A percentile compares a stretch with the other conserved stretches of the same genome.
Evolutionary conservation across 2,797 vertebrate genomes (phyloP).

Genomic region (Chaenodraco wilsoni): DNA sequence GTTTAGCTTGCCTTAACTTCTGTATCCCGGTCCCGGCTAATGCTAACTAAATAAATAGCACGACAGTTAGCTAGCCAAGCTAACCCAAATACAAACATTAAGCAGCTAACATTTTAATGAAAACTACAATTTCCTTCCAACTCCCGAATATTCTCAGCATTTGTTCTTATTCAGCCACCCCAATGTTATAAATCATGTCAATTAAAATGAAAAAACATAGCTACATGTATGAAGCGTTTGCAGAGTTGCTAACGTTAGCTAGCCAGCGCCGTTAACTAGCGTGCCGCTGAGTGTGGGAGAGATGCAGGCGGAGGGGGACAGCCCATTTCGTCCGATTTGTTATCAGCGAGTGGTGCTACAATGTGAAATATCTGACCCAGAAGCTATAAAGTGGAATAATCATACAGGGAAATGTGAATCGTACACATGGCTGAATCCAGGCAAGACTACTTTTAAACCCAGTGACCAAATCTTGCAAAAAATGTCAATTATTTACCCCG

Average conservation of each 20-base stretch:
- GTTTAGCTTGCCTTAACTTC: conserved; percentile 42
- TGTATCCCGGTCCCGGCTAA: conserved; percentile 41
- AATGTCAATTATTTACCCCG: conserved; percentile 77
- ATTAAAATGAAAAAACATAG: not conserved
- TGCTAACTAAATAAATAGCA: conserved; percentile 55
- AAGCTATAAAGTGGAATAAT: conserved; percentile 28
- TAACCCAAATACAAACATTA: conserved; percentile 69
- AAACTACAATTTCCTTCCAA: not conserved
- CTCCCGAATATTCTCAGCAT: not conserved
- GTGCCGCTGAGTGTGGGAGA: conserved; percentile 64
- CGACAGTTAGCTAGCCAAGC: conserved; percentile 59
- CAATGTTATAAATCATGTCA: not conserved
- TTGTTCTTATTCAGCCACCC: not conserved
- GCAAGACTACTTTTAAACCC: conserved; percentile 21
- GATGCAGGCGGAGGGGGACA: conserved; percentile 60
- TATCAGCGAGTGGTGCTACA: conserved; percentile 78
- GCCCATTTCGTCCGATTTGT: conserved; percentile 75
- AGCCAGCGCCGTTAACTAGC: conserved; percentile 66
- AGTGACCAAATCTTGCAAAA: conserved; percentile 44
- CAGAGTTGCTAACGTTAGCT: conserved; percentile 69
- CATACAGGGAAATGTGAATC: conserved; percentile 26
- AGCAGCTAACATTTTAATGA: conserved; percentile 23
- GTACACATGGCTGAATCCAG: conserved; percentile 6
- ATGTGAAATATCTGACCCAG: conserved; percentile 73
- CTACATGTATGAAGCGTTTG: conserved; percentile 45